Evolutionary conservation across 2,888 invertebrate species (phyloP).

Genomic region (Pandemis heparana): DNA sequence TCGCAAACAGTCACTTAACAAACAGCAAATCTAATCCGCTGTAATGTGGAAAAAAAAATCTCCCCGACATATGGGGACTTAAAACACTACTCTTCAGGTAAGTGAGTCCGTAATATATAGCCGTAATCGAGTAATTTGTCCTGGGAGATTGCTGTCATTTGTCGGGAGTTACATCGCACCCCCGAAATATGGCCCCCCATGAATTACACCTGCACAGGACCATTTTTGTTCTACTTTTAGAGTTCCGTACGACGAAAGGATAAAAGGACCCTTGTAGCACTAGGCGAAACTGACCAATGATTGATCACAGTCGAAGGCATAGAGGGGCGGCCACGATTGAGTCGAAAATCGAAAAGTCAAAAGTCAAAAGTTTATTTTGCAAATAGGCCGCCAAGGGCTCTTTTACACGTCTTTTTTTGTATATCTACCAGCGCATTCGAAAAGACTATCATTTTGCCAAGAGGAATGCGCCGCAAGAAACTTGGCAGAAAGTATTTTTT

Average conservation of each 20-base stretch:
- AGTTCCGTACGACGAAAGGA: neutral
- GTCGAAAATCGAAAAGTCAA: too few relatives aligned
- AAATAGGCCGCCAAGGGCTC: too few relatives aligned
- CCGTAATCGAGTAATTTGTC: slow-evolving; percentile 44
- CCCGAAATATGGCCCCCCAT: slow-evolving; percentile 24
- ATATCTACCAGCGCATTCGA: too few relatives aligned
- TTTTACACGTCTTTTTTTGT: too few relatives aligned
- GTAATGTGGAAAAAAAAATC: slow-evolving; percentile 17
- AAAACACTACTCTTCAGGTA: slow-evolving; percentile 40
- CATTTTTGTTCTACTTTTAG: slow-evolving; percentile 17
- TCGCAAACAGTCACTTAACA: neutral
- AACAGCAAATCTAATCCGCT: slow-evolving; percentile 15
- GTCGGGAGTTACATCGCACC: slow-evolving; percentile 22
- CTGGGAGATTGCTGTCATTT: slow-evolving; percentile 40
- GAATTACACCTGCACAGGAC: slow-evolving; percentile 21
- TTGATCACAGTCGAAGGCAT: too few relatives aligned
- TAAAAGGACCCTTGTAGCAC: too few relatives aligned
- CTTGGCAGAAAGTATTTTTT: too few relatives aligned
- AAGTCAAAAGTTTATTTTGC: too few relatives aligned
- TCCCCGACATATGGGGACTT: slow-evolving; percentile 23
- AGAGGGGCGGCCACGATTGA: too few relatives aligned
- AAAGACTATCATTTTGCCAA: too few relatives aligned
- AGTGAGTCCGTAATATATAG: slow-evolving; percentile 42
- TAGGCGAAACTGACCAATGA: too few relatives aligned
- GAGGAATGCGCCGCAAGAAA: too few relatives aligned